Evolutionary conservation across 1,140 invertebrate genomes (phyloP).

Genomic region (Habropoda laboriosa): DNA sequence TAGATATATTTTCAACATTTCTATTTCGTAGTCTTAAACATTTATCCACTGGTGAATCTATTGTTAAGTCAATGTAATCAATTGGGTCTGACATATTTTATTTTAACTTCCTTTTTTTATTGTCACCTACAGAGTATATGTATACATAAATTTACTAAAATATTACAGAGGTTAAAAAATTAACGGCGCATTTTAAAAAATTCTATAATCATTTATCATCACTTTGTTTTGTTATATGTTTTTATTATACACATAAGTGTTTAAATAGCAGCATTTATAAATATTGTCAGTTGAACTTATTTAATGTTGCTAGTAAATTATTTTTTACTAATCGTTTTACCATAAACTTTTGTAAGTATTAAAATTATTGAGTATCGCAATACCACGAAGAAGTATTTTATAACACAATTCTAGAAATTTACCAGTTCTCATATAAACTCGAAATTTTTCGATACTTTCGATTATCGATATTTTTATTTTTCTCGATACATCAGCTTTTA

Average conservation of each 20-base stretch:
- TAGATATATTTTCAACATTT: background rate
- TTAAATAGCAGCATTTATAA: background rate
- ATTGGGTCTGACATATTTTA: slow-evolving; percentile 8
- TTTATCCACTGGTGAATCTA: slow-evolving; percentile 52
- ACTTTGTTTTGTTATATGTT: background rate
- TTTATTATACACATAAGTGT: background rate
- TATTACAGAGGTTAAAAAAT: background rate
- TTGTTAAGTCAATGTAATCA: slow-evolving; percentile 66
- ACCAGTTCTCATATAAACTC: background rate
- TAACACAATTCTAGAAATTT: background rate
- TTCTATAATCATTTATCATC: background rate
- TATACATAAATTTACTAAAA: background rate
- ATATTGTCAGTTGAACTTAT: background rate
- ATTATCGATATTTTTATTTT: background rate
- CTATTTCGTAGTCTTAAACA: background rate
- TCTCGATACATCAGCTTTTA: background rate
- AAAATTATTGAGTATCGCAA: background rate
- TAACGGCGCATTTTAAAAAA: background rate
- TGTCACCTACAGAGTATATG: background rate
- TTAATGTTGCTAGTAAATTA: background rate
- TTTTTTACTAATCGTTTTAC: background rate
- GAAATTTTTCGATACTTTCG: background rate
- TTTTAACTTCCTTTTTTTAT: background rate
- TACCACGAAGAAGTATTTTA: background rate
- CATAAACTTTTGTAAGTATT: background rate